These are phyloP conservation scores for Cataglyphis hispanica DNA, from an alignment of 1,140 invertebrate genomes.

Conservation along the genomic window DNA sequence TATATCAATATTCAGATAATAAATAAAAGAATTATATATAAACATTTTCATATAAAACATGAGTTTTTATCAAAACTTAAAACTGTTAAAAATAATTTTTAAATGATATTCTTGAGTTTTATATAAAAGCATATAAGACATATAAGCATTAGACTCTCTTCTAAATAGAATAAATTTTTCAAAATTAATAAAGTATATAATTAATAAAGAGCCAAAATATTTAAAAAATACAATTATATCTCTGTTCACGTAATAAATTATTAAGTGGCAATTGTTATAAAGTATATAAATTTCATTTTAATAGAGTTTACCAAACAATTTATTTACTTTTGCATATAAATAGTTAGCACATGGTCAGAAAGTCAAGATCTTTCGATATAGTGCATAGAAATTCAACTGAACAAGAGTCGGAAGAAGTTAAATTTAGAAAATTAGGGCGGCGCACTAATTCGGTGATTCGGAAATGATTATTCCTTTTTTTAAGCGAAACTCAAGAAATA, in stretches of 20 bases:
- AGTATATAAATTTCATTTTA: no score
- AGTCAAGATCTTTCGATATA: conserved; percentile 82
- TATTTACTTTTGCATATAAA: no score
- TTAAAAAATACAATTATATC: no score
- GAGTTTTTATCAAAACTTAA: neutral
- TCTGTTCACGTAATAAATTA: no score
- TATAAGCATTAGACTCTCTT: no score
- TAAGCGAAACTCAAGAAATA: no score
- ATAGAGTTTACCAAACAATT: no score
- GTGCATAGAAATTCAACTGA: conserved; percentile 74
- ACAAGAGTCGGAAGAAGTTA: conserved; percentile 74
- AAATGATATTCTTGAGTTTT: neutral
- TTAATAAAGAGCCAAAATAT: no score
- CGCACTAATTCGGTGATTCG: conserved; percentile 65
- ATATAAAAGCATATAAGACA: conserved; percentile 1
- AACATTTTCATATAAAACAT: neutral
- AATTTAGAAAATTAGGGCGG: conserved; percentile 85
- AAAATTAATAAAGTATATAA: no score
- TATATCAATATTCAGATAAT: neutral
- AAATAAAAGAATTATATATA: neutral
- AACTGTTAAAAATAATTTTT: neutral
- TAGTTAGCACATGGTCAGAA: conserved; percentile 65
- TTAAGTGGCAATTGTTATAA: no score
- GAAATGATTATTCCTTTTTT: conserved; percentile 57
- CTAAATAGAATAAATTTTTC: no score